phyloP scores from a whole-genome alignment of 1,140 invertebrate species.

The Diabrotica undecimpunctata region DNA sequence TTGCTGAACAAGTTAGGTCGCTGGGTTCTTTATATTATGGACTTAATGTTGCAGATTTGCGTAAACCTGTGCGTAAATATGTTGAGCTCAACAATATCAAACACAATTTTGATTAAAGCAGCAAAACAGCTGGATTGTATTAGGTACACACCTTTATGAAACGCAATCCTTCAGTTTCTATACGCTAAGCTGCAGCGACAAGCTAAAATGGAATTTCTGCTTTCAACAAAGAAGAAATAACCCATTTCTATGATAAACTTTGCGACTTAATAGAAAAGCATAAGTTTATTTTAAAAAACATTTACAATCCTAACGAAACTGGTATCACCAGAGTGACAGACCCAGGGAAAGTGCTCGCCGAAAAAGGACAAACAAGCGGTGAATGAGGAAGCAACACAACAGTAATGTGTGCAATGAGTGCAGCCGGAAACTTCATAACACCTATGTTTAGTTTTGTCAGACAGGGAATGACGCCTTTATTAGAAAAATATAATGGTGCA shows the following conservation, averaged over 20 bases:
- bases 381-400: conserved; percentile 36
- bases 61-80: conserved; percentile 22
- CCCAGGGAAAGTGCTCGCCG: conserved; percentile 29
- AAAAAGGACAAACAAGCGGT: conserved; percentile 37
- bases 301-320: conserved; percentile 33
- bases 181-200: too few relatives aligned
- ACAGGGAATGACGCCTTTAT: conserved; percentile 19
- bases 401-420: conserved; percentile 36
- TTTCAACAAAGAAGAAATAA: too few relatives aligned
- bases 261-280: too few relatives aligned
- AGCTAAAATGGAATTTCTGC: too few relatives aligned
- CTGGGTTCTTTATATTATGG: conserved; percentile 25
- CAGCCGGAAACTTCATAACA: too few relatives aligned
- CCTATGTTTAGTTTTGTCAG: conserved; percentile 47
- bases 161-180: too few relatives aligned
- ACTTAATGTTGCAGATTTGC: conserved; percentile 18
- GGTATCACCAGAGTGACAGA: conserved; percentile 32
- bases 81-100: conserved; percentile 23
- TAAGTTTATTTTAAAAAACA: conserved; percentile 35
- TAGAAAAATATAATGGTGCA: conserved; percentile 40
- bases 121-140: too few relatives aligned
- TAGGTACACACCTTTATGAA: too few relatives aligned
- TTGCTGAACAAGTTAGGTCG: conserved; percentile 30
- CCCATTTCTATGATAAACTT: too few relatives aligned
- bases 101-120: too few relatives aligned